phyloP scores from a whole-genome alignment of 1,140 invertebrate genomes.

The Bombus confusus region DNA sequence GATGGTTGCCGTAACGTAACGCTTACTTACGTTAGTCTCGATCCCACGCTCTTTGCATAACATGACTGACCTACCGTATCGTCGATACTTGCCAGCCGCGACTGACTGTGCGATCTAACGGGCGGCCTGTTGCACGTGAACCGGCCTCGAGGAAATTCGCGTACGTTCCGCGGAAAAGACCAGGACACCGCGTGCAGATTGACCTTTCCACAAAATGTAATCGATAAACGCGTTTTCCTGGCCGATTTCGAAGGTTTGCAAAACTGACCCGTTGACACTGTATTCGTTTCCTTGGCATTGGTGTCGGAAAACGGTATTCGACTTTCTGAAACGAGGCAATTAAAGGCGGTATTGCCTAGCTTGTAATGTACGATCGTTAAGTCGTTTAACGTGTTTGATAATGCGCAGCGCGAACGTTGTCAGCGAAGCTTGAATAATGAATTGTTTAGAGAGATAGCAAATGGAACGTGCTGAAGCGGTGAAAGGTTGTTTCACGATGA shows the following conservation, averaged over 20 bases:
- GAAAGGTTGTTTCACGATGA: too few relatives aligned
- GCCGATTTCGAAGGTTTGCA: not conserved
- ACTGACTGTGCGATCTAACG: constrained; percentile 28
- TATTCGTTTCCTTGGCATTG: not conserved
- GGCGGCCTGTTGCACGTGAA: constrained; percentile 11
- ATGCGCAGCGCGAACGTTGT: not conserved
- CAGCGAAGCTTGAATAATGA: too few relatives aligned
- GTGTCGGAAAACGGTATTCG: not conserved
- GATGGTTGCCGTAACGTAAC: constrained; percentile 53
- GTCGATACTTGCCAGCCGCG: constrained; percentile 22
- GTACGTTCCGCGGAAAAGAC: constrained; percentile 34
- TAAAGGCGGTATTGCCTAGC: not conserved
- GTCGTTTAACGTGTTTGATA: not conserved
- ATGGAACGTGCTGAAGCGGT: too few relatives aligned
- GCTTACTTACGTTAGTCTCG: constrained; percentile 10
- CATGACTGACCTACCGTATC: constrained; percentile 68
- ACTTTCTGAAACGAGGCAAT: not conserved
- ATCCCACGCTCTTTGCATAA: constrained; percentile 74
- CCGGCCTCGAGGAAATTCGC: constrained; percentile 41
- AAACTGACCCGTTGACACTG: constrained; percentile 12
- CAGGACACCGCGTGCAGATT: not conserved
- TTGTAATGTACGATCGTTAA: not conserved
- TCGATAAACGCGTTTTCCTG: not conserved
- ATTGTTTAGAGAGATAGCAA: too few relatives aligned
- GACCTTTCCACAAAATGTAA: constrained; percentile 9